Percentiles rank a stretch among this genome's conserved stretches.
phyloP scores from a whole-genome alignment of 2,113 vertebrate species.

The Kobus ellipsiprymnus region DNA sequence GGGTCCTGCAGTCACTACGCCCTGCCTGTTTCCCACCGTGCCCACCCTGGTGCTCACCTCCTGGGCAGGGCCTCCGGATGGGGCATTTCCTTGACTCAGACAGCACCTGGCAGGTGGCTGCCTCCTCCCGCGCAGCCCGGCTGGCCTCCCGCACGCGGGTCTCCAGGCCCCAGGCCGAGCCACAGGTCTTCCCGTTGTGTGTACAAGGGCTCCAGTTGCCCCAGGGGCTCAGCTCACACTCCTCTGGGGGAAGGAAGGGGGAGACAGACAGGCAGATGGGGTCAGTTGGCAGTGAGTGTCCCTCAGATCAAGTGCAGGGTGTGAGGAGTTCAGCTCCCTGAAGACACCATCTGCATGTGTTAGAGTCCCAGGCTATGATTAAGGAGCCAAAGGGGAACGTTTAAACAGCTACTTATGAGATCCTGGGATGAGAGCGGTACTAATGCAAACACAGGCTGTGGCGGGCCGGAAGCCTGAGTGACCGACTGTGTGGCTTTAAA shows the following conservation, averaged over 20 bases:
- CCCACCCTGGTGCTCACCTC: conserved; percentile 45
- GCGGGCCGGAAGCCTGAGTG: neutral
- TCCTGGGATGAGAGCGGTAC: neutral
- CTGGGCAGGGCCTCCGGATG: conserved; percentile 55
- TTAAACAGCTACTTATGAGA: too few relatives aligned
- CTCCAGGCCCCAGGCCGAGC: conserved; percentile 64
- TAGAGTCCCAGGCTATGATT: neutral
- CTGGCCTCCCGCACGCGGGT: conserved; percentile 40
- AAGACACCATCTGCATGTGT: neutral
- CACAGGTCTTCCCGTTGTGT: conserved; percentile 46
- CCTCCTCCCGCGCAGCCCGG: neutral
- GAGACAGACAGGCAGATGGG: neutral
- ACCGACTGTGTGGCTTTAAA: neutral
- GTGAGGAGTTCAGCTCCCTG: neutral
- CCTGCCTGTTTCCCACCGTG: fast-evolving
- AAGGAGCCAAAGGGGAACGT: neutral
- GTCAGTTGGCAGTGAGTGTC: neutral
- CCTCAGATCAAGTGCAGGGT: neutral
- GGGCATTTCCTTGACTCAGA: conserved; percentile 61
- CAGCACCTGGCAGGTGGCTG: conserved; percentile 30
- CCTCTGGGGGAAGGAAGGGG: conserved; percentile 16
- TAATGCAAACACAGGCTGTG: neutral
- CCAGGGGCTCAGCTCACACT: conserved; percentile 65
- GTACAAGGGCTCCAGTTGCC: conserved; percentile 65
- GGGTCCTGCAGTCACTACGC: fast-evolving